These are phyloP conservation scores for Quadroppia sp. DNA, from an alignment of 2,888 invertebrate genomes.

Conservation along the genomic window DNA sequence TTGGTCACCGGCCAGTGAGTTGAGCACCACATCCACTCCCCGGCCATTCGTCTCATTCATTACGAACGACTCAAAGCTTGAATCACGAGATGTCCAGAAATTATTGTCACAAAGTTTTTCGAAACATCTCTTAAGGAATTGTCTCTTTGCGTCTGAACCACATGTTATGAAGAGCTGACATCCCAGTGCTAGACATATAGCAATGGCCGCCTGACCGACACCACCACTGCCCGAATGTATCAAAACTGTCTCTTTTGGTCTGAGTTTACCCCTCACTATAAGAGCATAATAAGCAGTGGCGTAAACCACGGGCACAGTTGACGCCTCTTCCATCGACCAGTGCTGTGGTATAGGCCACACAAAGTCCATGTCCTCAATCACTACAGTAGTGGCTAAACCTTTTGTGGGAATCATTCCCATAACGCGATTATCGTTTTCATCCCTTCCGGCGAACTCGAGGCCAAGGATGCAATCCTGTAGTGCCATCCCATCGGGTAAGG, in stretches of 20 bases:
- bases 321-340: conserved; percentile 54
- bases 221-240: conserved; percentile 56
- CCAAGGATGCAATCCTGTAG: conserved; percentile 60
- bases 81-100: conserved; percentile 55
- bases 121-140: conserved; percentile 55
- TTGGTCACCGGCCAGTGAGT: conserved; percentile 59
- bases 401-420: conserved; percentile 53
- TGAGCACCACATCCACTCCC: conserved; percentile 58
- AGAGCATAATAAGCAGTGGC: conserved; percentile 58
- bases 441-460: conserved; percentile 50
- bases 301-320: conserved; percentile 56
- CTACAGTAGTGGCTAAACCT: conserved; percentile 56
- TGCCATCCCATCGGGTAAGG: conserved; percentile 64
- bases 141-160: conserved; percentile 50
- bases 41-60: conserved; percentile 54
- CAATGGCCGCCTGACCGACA: conserved; percentile 58
- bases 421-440: conserved; percentile 50
- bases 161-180: conserved; percentile 56
- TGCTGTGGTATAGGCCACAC: conserved; percentile 56
- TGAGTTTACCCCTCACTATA: conserved; percentile 55
- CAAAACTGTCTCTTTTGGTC: conserved; percentile 52
- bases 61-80: conserved; percentile 55
- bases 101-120: conserved; percentile 54
- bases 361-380: conserved; percentile 59
- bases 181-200: conserved; percentile 55